These are phyloP conservation scores for Galendromus occidentalis DNA, from an alignment of 1,140 invertebrate species.

Conservation along the genomic window DNA sequence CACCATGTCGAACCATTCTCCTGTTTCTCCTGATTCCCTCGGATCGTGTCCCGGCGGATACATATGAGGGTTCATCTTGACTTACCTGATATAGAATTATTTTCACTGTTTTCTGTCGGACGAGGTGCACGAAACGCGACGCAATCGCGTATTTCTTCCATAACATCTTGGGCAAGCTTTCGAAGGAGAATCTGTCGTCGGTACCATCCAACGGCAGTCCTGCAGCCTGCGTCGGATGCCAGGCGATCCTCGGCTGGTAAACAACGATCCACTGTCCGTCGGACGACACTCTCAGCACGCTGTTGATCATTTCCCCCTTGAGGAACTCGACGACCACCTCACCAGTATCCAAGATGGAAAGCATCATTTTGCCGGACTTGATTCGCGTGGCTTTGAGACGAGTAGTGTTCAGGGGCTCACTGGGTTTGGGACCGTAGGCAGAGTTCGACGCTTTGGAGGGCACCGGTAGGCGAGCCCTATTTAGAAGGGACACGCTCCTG, in stretches of 20 bases:
- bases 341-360: not conserved
- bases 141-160: slow-evolving; percentile 7
- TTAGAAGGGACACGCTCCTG: not conserved
- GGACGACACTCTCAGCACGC: not conserved
- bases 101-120: slow-evolving; percentile 1
- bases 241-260: not conserved
- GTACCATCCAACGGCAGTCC: not conserved
- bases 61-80: not conserved
- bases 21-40: no score
- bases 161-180: not conserved
- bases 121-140: not conserved
- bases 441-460: no score
- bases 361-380: slow-evolving; percentile 5
- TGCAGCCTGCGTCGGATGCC: not conserved
- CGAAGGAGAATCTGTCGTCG: not conserved
- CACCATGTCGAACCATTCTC: no score
- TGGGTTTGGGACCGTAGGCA: not conserved
- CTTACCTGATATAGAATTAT: not conserved
- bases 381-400: not conserved
- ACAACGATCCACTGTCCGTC: not conserved
- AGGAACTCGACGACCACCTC: slow-evolving; percentile 1
- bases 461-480: not conserved
- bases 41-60: no score
- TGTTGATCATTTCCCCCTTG: not conserved
- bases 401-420: not conserved